Base-by-base conservation (phyloP, 2,888 invertebrate genomes). In the Eucera pruinosa region DNA sequence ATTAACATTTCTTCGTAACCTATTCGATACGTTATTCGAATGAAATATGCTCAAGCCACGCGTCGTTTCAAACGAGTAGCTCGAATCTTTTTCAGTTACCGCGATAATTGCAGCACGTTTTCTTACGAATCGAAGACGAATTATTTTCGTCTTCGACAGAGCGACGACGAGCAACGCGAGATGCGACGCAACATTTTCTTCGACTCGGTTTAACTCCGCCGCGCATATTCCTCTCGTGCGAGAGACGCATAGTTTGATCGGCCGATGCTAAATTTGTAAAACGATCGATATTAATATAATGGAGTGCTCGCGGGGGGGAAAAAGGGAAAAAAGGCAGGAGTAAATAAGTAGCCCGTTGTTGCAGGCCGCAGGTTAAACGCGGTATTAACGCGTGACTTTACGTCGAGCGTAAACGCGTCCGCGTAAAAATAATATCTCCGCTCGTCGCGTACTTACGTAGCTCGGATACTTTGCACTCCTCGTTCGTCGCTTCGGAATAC, bases 401-500 rank as follows among this genome's bases (percentile, higher is more conserved):
- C 33, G 52, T 41, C 43, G 23, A 64, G 62, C 77, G 77, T 75
- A 36, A 75, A 18, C 57, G 58, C 58, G 23, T 13, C 20, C 47
- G 43, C 47, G 41, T 77, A 77, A 77, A 77, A 76, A 77, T 74
- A 74, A 65, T 64, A 47, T 41, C 70, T 27, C 15, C 7, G 48
- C 11, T 48, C 20, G 2, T n/a, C 69, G 47, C 7, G 6, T n/a
- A n/a, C n/a, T n/a, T n/a, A 11, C 5, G 20, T 23, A 48, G 36
- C 33, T 27, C 18, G 54, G 45, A 11, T 25, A n/a, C n/a, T n/a
- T n/a, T n/a, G n/a, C n/a, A n/a, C n/a, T n/a, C n/a, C n/a, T n/a
- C n/a, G n/a, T n/a, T n/a, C n/a, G n/a, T n/a, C n/a, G n/a, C n/a
- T n/a, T n/a, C n/a, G n/a, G n/a, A n/a, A n/a, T n/a, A n/a, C n/a